Conservation (phyloP, 2,888 invertebrate species). For the Tenthredo mesomela region DNA sequence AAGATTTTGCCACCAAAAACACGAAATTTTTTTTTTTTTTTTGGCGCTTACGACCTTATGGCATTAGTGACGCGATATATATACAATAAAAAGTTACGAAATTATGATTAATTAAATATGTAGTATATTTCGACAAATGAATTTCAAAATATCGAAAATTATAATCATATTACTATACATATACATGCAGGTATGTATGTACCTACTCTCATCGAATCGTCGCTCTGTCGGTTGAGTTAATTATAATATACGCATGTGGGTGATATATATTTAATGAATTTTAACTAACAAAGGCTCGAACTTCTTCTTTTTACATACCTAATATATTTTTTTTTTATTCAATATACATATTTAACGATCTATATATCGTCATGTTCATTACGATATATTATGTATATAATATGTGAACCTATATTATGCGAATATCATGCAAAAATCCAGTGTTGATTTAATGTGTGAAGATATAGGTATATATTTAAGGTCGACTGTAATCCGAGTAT, state of each 20-base stretch:
- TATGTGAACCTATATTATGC: background rate
- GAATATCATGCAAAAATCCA: background rate
- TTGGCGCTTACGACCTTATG: too few species aligned
- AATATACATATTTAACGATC: too few species aligned
- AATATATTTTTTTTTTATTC: background rate
- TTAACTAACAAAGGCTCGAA: background rate
- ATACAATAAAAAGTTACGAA: too few species aligned
- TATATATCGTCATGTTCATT: background rate
- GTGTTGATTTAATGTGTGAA: background rate
- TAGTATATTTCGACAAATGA: background rate
- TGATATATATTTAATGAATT: background rate
- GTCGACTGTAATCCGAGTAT: slow-evolving; percentile 7
- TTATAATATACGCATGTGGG: background rate
- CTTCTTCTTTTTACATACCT: background rate
- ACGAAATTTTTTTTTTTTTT: too few species aligned
- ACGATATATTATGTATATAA: background rate
- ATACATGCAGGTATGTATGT: background rate
- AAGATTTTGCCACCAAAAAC: too few species aligned
- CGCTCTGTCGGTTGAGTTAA: background rate
- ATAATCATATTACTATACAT: slow-evolving; percentile 1
- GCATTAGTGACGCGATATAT: too few species aligned
- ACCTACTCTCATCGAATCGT: background rate
- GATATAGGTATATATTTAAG: background rate
- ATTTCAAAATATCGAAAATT: background rate
- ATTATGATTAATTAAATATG: background rate